Conservation (phyloP, 2,113 vertebrate genomes). For the Neotragus moschatus region DNA sequence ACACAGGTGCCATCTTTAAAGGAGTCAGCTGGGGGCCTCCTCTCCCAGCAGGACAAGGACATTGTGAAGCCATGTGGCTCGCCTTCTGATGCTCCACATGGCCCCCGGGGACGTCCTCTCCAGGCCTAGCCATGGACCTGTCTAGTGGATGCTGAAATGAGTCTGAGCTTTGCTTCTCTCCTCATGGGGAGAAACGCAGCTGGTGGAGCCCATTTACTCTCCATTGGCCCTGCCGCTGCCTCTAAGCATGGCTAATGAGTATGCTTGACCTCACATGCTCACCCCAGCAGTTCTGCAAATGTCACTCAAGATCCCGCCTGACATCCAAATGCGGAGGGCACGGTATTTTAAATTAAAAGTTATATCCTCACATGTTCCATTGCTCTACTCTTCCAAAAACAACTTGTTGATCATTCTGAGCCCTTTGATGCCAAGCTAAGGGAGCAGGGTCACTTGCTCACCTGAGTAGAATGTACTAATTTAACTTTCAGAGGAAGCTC, state of each 20-base stretch:
- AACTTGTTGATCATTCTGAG: conserved; percentile 14
- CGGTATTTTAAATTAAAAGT: conserved; percentile 52
- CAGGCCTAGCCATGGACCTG: neutral
- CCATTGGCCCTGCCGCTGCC: neutral
- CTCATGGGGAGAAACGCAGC: neutral
- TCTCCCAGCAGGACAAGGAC: neutral
- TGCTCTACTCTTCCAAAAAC: conserved; percentile 42
- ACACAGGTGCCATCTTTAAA: neutral
- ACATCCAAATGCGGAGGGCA: conserved; percentile 14
- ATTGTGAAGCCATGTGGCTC: neutral
- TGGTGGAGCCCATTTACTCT: neutral
- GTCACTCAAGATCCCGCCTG: conserved; percentile 51
- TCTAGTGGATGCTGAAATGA: neutral
- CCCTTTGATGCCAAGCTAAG: conserved; percentile 32
- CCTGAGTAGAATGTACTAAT: neutral
- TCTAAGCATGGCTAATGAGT: conserved; percentile 39
- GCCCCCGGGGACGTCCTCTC: fast-evolving
- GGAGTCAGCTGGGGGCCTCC: neutral
- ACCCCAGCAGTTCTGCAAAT: conserved; percentile 31
- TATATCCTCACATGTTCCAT: neutral
- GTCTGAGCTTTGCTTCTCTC: neutral
- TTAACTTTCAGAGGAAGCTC: neutral
- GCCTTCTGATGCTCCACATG: neutral
- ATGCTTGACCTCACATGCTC: neutral
- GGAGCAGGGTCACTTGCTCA: neutral